Evolutionary conservation across 2,888 invertebrate species (phyloP).

Genomic region (Dermolepida albohirtum): DNA sequence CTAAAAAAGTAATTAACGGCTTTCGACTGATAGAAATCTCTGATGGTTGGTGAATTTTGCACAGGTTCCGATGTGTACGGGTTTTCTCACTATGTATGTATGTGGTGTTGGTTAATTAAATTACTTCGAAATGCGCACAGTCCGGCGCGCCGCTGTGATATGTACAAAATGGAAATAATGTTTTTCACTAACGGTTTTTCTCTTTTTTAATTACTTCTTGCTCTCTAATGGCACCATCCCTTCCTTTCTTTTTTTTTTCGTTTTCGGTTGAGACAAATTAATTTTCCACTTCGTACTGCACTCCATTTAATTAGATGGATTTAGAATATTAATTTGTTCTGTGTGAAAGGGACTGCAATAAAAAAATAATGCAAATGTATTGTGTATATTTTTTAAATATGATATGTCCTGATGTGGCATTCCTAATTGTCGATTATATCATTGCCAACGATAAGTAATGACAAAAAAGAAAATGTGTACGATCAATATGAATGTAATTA

Average conservation of each 20-base stretch:
- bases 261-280: constrained; percentile 13
- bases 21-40: constrained; percentile 31
- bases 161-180: constrained; percentile 26
- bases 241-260: background rate
- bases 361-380: too few relatives aligned
- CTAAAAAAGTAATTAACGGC: constrained; percentile 34
- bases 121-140: constrained; percentile 15
- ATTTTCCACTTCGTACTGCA: background rate
- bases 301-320: constrained; percentile 8
- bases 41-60: constrained; percentile 26
- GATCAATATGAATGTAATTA: too few relatives aligned
- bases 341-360: too few relatives aligned
- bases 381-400: too few relatives aligned
- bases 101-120: constrained; percentile 35
- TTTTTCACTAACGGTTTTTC: constrained; percentile 24
- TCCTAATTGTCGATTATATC: too few relatives aligned
- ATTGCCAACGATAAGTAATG: too few relatives aligned
- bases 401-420: too few relatives aligned
- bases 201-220: constrained; percentile 28
- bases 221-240: constrained; percentile 5
- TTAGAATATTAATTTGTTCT: too few relatives aligned
- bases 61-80: background rate
- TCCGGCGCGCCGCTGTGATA: constrained; percentile 14
- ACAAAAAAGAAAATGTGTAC: too few relatives aligned
- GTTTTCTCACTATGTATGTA: too few relatives aligned